phyloP scores from a whole-genome alignment of 2,797 vertebrate species.

The Arnoldichthys spilopterus region DNA sequence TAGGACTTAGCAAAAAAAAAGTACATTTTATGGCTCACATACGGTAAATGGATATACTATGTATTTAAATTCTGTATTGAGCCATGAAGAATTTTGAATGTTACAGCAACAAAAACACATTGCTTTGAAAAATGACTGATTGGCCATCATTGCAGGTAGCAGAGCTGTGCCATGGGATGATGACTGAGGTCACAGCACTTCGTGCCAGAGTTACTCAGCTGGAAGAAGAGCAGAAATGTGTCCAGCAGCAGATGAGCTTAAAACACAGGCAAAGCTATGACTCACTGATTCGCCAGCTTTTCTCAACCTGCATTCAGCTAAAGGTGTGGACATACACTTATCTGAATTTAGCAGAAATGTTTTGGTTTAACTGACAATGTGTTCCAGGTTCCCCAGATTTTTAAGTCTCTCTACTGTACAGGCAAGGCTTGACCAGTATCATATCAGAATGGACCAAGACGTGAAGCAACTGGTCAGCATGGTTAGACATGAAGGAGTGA shows the following conservation, averaged over 20 bases:
- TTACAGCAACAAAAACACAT: no score
- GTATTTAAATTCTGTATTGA: no score
- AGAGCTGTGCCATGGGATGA: constrained; percentile 70
- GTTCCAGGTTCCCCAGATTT: not conserved
- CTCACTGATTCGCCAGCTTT: constrained; percentile 72
- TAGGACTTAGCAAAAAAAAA: no score
- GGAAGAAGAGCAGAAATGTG: constrained; percentile 70
- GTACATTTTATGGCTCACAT: no score
- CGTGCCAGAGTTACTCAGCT: constrained; percentile 67
- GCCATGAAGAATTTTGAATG: no score
- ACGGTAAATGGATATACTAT: no score
- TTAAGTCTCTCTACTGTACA: constrained; percentile 52
- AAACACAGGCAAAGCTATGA: constrained; percentile 73
- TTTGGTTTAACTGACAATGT: not conserved
- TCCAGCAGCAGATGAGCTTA: constrained; percentile 70
- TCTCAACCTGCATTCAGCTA: constrained; percentile 74
- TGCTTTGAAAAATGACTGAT: not conserved
- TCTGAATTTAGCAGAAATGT: not conserved
- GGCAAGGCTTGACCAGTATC: constrained; percentile 73
- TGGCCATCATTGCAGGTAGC: constrained; percentile 62
- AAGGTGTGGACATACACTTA: constrained; percentile 69
- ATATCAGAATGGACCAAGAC: constrained; percentile 69
- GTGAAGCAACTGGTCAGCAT: constrained; percentile 74
- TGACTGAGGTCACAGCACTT: constrained; percentile 77
- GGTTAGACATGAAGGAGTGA: constrained; percentile 71